Conservation (phyloP, 2,113 vertebrate genomes). For the Bostrychus sinensis region DNA sequence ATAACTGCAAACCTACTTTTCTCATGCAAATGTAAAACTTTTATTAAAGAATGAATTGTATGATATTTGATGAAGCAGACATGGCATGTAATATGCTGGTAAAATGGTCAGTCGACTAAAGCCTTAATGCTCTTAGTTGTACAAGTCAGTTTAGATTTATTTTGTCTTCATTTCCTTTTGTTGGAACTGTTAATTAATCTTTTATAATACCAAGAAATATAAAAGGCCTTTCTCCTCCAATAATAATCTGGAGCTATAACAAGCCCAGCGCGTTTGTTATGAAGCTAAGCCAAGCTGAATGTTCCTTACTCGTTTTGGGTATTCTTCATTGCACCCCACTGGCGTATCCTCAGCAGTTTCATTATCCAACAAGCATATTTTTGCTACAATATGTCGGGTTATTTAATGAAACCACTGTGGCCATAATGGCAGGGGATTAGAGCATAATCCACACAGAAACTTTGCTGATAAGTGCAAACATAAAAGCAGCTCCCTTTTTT, state of each 20-base stretch:
- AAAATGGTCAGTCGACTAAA: conserved; percentile 10
- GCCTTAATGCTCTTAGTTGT: conserved; percentile 18
- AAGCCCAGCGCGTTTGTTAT: conserved; percentile 46
- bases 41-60: not conserved
- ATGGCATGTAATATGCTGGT: conserved; percentile 1
- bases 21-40: not conserved
- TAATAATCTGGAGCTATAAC: conserved; percentile 51
- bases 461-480: conserved; percentile 66
- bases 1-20: not conserved
- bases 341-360: conserved; percentile 54
- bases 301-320: conserved; percentile 41
- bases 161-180: conserved; percentile 43
- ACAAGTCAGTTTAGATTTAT: conserved; percentile 26
- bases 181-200: conserved; percentile 62
- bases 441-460: conserved; percentile 64
- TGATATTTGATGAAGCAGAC: not conserved
- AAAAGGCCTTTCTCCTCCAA: conserved; percentile 40
- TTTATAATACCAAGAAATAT: conserved; percentile 44
- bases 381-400: conserved; percentile 62
- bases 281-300: conserved; percentile 56
- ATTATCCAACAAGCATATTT: conserved; percentile 65
- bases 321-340: conserved; percentile 53
- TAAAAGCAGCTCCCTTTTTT: conserved; percentile 45
- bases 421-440: conserved; percentile 63
- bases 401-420: conserved; percentile 72